These are phyloP conservation scores for Drosophila engyochracea DNA, from an alignment of 2,888 invertebrate genomes.

Conservation along the genomic window DNA sequence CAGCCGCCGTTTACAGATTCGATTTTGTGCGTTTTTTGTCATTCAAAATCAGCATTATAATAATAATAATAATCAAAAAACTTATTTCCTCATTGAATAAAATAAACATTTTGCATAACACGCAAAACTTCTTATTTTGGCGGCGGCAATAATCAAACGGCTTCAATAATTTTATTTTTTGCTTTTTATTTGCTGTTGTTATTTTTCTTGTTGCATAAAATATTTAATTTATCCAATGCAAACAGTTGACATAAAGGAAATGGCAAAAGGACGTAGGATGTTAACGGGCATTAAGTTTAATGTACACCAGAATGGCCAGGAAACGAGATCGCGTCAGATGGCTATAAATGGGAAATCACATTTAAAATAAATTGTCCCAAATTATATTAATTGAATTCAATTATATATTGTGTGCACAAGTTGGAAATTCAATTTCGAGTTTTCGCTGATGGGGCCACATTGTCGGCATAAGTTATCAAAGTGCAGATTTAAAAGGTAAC, in stretches of 20 bases:
- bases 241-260: conserved; percentile 50
- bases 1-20: no score
- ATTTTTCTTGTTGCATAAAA: conserved; percentile 44
- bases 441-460: conserved; percentile 6
- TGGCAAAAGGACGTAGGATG: conserved; percentile 38
- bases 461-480: conserved; percentile 4
- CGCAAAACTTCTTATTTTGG: neutral
- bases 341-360: conserved; percentile 60
- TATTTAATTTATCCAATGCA: conserved; percentile 65
- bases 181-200: conserved; percentile 9
- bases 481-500: neutral
- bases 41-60: conserved; percentile 1
- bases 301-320: conserved; percentile 9
- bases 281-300: conserved; percentile 39
- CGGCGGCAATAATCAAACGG: conserved; percentile 55
- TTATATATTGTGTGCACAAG: conserved; percentile 43
- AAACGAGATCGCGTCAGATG: conserved; percentile 1
- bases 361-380: conserved; percentile 66
- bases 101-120: neutral
- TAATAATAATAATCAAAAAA: conserved; percentile 24
- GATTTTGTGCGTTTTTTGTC: neutral
- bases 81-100: conserved; percentile 21
- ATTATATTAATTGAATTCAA: conserved; percentile 72
- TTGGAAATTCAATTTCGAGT: conserved; percentile 55
- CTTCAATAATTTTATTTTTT: conserved; percentile 49